Base-by-base conservation (phyloP, 2,888 invertebrate species). In the Anarsia innoxiella region DNA sequence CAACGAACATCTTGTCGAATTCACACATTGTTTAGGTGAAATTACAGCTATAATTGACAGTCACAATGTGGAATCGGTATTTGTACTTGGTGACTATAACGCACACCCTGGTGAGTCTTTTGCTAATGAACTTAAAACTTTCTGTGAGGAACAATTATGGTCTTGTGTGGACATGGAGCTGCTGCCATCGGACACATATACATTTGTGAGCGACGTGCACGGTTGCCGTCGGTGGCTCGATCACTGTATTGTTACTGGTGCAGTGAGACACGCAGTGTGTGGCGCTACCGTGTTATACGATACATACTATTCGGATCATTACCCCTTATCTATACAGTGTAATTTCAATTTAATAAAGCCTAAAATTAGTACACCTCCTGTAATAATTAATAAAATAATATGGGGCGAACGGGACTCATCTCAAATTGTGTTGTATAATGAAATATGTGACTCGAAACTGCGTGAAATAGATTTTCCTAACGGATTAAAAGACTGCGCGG, bases 91-190 rank as follows among this genome's bases (percentile, higher is more conserved):
- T 2, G 27, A 27, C 27, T 27, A 12, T 12, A 27, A 27, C n/a
- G 27, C 27, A 3, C 27, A 27, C 9, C 27, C 27, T 4, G 27
- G 27, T 27, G 27, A 27, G 27, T 12, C 3, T 4, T 27, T 27
- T 12, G 2, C 12, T 9, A 11, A 8, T 12, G 48, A 50, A 36
- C 31, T 50, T 2, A 16, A 13, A 15, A 16, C 16, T 11, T 44
- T 42, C 28, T 44, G 40, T 42, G 3, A 12, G 1, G 46, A 53
- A 15, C 47, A 49, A 29, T 9, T 10, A 3, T 48, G 46, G 44
- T 28, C 14, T 12, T 47, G 50, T 28, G 40, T 35, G 13, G 48
- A 43, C 14, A 13, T 41, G 2, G 30, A 41, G 1, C 2, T 41
- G 1, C 12, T 39, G 12, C 15, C 28, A 2, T 12, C 35, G 3